phyloP scores from a whole-genome alignment of 2,797 vertebrate genomes.

The Poeciliopsis infans region DNA sequence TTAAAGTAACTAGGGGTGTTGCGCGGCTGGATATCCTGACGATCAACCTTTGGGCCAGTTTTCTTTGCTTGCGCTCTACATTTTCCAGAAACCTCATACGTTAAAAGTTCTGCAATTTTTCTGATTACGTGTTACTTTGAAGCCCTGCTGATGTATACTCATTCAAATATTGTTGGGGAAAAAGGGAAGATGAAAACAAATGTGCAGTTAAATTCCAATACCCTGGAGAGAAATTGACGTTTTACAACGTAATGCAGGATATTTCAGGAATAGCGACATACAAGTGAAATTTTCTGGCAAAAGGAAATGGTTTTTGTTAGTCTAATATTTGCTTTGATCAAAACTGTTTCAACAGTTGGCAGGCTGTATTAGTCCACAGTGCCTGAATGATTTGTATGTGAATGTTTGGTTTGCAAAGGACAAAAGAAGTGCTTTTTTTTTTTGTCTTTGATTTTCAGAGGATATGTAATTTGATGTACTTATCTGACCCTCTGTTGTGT shows the following conservation, averaged over 20 bases:
- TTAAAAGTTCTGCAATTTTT: background rate
- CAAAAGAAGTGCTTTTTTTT: slow-evolving; percentile 32
- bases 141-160: background rate
- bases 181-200: background rate
- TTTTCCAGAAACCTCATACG: background rate
- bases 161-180: slow-evolving; percentile 1
- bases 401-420: slow-evolving; percentile 11
- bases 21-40: slow-evolving; percentile 30
- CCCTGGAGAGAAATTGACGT: background rate
- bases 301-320: background rate
- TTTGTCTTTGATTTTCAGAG: slow-evolving; percentile 3
- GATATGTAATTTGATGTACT: background rate
- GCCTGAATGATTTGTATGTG: background rate
- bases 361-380: background rate
- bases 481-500: background rate
- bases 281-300: background rate
- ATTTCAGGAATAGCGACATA: background rate
- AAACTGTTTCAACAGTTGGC: background rate
- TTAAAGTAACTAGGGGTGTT: slow-evolving; percentile 39
- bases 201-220: background rate
- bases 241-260: background rate
- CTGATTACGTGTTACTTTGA: background rate
- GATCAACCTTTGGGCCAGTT: slow-evolving; percentile 27
- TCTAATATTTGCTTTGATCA: background rate
- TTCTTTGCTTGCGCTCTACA: slow-evolving; percentile 9